Evolutionary conservation across 2,113 vertebrate species (phyloP), one percentile per base, ranked within the genome.

Genomic region (Centrocercus urophasianus): DNA sequence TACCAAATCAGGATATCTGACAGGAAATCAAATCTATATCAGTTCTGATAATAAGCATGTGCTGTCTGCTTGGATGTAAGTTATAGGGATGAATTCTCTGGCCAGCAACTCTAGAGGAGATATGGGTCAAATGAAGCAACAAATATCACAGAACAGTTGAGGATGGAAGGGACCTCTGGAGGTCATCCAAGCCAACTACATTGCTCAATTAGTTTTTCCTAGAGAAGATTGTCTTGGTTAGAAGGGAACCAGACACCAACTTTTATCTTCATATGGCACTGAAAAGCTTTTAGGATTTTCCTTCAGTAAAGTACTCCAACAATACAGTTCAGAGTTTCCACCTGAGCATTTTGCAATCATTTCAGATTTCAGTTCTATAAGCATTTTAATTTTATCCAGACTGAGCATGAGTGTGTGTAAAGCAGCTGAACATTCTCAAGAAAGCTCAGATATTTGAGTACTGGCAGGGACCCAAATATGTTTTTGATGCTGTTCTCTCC

Each of bases 401-500:
- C 28, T 93, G 42, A 45, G 4, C 43, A 42, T 40, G 19, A 89
- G 16, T 40, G 7, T 32, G 76, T 1, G 12, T 86, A 59, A 9
- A 11, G 64, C 72, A 52, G 71, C 28, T 36, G 5, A 95, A 90
- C 25, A 34, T 70, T 36, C 48, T 38, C 4, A 7, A 61, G 64
- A 52, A 93, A 94, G 61, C 50, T 50, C 71, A 95, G 84, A 70
- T 48, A 75, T 83, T 73, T 74, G 27, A 90, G n/a, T 83, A 77
- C 8, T 93, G 88, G 75, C 93, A 89, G 56, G 47, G 50, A 79
- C 54, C 60, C 80, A 92, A 83, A 86, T 86, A 86, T 64, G 38
- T 14, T 18, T 92, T 90, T 73, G 47, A 75, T 75, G 40, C 73
- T 83, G 91, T 69, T 85, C 5, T 86, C 66, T 94, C 73, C 71